Base-by-base conservation (phyloP, 1,140 invertebrate species). In the Caenorhabditis brenneri region DNA sequence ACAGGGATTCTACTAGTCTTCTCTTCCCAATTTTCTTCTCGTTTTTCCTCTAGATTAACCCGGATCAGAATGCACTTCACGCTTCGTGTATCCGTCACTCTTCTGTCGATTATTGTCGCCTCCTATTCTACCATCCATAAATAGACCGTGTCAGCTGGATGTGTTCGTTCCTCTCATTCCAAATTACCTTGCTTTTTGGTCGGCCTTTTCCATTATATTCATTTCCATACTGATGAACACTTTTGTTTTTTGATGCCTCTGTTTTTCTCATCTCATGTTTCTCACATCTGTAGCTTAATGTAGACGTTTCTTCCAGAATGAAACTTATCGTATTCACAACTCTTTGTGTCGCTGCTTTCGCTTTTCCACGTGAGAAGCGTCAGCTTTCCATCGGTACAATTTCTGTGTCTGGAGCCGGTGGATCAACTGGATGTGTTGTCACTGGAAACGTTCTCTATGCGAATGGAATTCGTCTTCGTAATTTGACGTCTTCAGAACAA, bases 371-470 rank as follows among this genome's bases (percentile, higher is more conserved):
- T 19, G 51, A 80, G 15, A 88, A 88, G 87, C 80, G 87, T 55
- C 65, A 74, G 36, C 87, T 88, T 27, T 58, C 87, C 7, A 65
- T 83, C 58, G 82, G 82, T 49, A 79, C 82, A 15, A 83, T 83
- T 49, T 84, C 88, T 33, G 84, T 88, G 2, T 42, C 81, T 51
- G 79, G 82, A 48, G 69, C 85, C 46, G 87, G 87, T 31, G 87
- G 87, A 69, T 74, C 81, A 16, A 51, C 88, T 53, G 87, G 87
- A 58, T 88, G 87, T 58, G 87, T 88, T 16, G 87, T 88, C n/a
- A 88, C 87, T 42, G 85, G 84, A 31, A 82, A 86, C 48, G 80
- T 82, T 9, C 79, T 88, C 4, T 88, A 80, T 55, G 65, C 87
- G 48, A 88, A 88, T 58, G 87, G 87, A 81, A 60, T 88, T 24